phyloP scores from a whole-genome alignment of 2,888 invertebrate genomes.

The Eutolmus rufibarbis region DNA sequence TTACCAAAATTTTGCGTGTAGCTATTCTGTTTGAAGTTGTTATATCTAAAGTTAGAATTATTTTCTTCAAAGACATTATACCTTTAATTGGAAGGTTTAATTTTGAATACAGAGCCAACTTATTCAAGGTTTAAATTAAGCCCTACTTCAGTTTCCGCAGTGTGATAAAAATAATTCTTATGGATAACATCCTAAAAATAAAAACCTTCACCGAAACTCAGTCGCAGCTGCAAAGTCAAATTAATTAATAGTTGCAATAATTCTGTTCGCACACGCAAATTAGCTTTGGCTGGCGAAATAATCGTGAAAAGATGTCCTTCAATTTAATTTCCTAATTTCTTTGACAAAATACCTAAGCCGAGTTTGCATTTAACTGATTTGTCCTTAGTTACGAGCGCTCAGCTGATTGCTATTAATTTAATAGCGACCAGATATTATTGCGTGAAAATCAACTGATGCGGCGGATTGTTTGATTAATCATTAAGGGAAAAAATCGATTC shows the following conservation, averaged over 20 bases:
- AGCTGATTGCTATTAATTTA: not conserved
- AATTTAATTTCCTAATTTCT: not conserved
- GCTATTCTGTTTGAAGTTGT: no score
- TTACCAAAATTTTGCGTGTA: no score
- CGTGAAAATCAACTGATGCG: not conserved
- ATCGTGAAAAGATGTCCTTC: not conserved
- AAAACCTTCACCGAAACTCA: not conserved
- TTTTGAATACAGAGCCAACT: no score
- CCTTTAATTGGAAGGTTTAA: no score
- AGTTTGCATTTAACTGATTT: not conserved
- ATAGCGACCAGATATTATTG: not conserved
- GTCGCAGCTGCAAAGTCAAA: not conserved
- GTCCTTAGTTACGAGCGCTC: not conserved
- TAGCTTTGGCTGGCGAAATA: not conserved
- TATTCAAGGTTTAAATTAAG: no score
- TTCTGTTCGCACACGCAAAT: not conserved
- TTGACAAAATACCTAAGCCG: not conserved
- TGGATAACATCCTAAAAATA: not conserved
- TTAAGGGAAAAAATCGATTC: conserved; percentile 28
- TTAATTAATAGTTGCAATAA: not conserved
- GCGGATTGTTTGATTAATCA: conserved; percentile 32
- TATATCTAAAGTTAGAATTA: no score
- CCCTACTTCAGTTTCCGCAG: no score
- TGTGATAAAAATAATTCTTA: no score
- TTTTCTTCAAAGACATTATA: no score